Evolutionary conservation across 2,113 vertebrate genomes (phyloP).

Genomic region (Corynorhinus townsendii): DNA sequence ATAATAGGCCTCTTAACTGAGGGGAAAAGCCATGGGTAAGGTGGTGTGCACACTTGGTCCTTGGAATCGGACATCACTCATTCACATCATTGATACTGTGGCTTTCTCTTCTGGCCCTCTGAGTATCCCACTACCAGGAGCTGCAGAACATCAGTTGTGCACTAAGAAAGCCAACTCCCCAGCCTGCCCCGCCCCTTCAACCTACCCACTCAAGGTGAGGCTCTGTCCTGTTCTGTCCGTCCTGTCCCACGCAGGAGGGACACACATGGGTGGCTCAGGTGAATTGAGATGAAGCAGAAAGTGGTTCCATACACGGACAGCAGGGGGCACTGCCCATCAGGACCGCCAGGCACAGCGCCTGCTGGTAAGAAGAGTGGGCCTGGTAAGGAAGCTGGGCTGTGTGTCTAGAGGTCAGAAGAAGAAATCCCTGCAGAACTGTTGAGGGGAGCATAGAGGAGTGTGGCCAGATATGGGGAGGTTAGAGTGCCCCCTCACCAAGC

Average conservation of each 20-base stretch:
- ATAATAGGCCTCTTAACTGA: not conserved
- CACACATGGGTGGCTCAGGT: not conserved
- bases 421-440: not conserved
- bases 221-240: not conserved
- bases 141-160: accelerated
- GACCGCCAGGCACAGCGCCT: not conserved
- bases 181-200: too few species aligned
- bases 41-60: not conserved
- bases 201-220: not conserved
- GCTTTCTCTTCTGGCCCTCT: not conserved
- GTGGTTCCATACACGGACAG: not conserved
- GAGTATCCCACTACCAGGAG: not conserved
- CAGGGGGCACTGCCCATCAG: not conserved
- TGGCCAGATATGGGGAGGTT: not conserved
- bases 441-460: not conserved
- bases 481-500: not conserved
- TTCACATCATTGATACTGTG: accelerated
- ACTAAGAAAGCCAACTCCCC: not conserved
- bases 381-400: not conserved
- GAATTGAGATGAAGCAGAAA: not conserved
- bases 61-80: too few species aligned
- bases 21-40: not conserved
- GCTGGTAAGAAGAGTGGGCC: too few species aligned
- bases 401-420: not conserved
- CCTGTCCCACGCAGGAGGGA: not conserved